Evolutionary conservation across 1,140 invertebrate species (phyloP).

Genomic region (Leptinotarsa defecta): DNA sequence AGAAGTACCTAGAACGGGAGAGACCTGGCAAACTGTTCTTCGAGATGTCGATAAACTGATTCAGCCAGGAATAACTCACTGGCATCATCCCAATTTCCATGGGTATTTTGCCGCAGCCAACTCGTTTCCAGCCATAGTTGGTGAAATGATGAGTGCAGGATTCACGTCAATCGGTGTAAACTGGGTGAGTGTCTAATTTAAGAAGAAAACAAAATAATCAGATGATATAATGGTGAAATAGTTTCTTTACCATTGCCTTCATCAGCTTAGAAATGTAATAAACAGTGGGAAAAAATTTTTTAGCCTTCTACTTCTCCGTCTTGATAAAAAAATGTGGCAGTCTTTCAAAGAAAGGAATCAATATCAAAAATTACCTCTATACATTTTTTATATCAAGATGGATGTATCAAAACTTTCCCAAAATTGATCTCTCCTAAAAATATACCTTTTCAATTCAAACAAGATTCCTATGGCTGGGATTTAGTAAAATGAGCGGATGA

Average conservation of each 20-base stretch:
- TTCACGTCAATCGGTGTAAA: slow-evolving; percentile 38
- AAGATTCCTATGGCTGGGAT: too few species aligned
- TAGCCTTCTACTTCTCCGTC: too few species aligned
- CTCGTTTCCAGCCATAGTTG: slow-evolving; percentile 87
- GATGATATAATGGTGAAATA: background rate
- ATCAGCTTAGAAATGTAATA: background rate
- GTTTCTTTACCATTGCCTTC: background rate
- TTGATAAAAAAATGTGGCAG: too few species aligned
- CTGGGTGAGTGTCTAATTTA: slow-evolving; percentile 32
- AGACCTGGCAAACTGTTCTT: slow-evolving; percentile 80
- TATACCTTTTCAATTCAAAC: too few species aligned
- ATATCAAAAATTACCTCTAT: too few species aligned
- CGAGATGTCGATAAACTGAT: slow-evolving; percentile 82
- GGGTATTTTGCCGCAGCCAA: slow-evolving; percentile 88
- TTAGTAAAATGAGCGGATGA: too few species aligned
- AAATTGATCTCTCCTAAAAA: too few species aligned
- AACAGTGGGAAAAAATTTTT: background rate
- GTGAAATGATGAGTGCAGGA: slow-evolving; percentile 74
- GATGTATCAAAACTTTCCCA: too few species aligned
- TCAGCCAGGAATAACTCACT: slow-evolving; percentile 90
- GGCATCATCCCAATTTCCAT: slow-evolving; percentile 93
- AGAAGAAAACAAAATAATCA: background rate
- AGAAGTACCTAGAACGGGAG: slow-evolving; percentile 74
- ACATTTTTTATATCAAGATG: too few species aligned
- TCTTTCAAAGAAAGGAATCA: too few species aligned